A percentile compares a stretch with the other conserved stretches of the same genome.
Evolutionary conservation across 2,888 invertebrate genomes (phyloP).

Genomic region (Pachymerium ferrugineum): DNA sequence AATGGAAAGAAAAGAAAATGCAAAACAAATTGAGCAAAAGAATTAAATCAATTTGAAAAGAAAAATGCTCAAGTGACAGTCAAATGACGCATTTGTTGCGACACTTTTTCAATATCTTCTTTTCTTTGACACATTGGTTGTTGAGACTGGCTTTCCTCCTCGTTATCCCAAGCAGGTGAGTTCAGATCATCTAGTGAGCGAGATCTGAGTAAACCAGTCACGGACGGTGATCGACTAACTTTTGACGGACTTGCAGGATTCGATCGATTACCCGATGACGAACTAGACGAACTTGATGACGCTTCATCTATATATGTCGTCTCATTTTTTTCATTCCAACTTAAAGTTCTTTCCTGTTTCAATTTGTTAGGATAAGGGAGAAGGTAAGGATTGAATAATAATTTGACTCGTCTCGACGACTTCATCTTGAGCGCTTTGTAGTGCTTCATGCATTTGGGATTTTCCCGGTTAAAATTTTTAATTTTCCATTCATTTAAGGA

Average conservation of each 20-base stretch:
- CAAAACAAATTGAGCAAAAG: neutral
- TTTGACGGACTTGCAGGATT: conserved; percentile 29
- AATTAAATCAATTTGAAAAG: neutral
- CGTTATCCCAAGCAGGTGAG: neutral
- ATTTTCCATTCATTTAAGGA: neutral
- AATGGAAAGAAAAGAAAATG: neutral
- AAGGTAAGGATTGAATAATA: conserved; percentile 28
- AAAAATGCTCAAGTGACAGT: conserved; percentile 15
- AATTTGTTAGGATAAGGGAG: conserved; percentile 25
- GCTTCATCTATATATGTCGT: neutral
- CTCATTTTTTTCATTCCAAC: conserved; percentile 28
- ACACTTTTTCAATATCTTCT: conserved; percentile 31
- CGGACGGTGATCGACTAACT: neutral
- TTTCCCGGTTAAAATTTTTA: no score
- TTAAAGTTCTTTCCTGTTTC: conserved; percentile 18
- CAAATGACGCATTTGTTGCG: conserved; percentile 27
- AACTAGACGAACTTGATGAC: neutral
- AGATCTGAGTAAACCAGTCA: conserved; percentile 16
- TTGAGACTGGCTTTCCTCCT: neutral
- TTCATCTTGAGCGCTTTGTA: neutral
- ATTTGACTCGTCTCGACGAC: neutral
- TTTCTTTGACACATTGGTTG: neutral
- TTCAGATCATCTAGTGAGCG: conserved; percentile 28
- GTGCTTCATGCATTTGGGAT: neutral
- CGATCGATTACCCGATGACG: conserved; percentile 18